Evolutionary conservation across 2,888 invertebrate species (phyloP), one percentile per base, ranked within the genome.

Genomic region (Lottia scabra): DNA sequence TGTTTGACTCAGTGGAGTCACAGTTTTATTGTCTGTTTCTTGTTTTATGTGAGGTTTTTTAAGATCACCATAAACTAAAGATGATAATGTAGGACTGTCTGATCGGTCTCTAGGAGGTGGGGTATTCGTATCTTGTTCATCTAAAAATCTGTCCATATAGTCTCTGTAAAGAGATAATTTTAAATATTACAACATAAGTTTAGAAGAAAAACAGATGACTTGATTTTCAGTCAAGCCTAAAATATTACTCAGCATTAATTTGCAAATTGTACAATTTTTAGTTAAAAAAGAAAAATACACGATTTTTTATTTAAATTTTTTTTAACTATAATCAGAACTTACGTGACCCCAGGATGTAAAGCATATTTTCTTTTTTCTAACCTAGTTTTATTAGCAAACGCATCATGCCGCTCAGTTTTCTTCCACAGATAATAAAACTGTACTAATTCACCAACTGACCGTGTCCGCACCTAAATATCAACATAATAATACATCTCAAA

Each of bases 331-430:
- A 27, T n/a, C 27, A 63, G 6, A 27, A 90, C 91, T 90, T 89
- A 92, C 93, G 96, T 96, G 81, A 96, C 94, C 68, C 96, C 96
- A 6, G 97, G 97, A 91, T 97, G 96, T 65, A 97, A 90, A 6
- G 94, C 94, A 88, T 96, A 97, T 88, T 97, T 96, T 89, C 96
- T 96, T 91, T 97, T 97, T 87, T 97, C 97, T 81, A 96, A 90
- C 67, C 96, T 92, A 13, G 95, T 94, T 90, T 95, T 95, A 87
- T 95, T 87, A 0, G 96, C 96, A 88, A 92, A 93, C 23, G 92
- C 94, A 90, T 99, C 99, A 90, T 98, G 97, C 23, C 99, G 92
- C 87, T 98, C 98, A 38, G 98, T 98, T 90, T 99, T 99, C 91
- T 99, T 99, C 99, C 99, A 99, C 71, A 98, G 92, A 82, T 92